Evolutionary conservation across 2,113 vertebrate genomes (phyloP).

Genomic region (Zosterops pallidus): DNA sequence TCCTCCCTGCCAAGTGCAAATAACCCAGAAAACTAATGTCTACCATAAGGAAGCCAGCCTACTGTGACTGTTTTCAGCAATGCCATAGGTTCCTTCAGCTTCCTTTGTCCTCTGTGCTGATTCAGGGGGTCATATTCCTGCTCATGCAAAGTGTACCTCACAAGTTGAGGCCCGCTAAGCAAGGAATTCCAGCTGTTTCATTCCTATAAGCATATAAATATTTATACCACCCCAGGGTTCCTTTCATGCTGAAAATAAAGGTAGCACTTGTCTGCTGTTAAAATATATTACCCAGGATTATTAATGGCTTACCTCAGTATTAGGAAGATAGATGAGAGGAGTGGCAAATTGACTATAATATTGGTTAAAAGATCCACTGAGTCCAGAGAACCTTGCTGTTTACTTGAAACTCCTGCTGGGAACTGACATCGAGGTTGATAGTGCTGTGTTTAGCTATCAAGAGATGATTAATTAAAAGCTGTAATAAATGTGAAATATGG

Average conservation of each 20-base stretch:
- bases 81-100: neutral
- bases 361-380: neutral
- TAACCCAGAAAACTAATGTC: neutral
- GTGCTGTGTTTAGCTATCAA: conserved; percentile 2
- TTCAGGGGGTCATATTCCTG: neutral
- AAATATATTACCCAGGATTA: neutral
- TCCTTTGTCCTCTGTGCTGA: neutral
- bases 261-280: conserved; percentile 43
- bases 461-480: conserved; percentile 23
- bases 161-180: neutral
- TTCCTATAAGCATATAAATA: conserved; percentile 47
- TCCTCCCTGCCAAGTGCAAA: neutral
- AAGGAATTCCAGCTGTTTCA: conserved; percentile 25
- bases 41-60: neutral
- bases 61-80: neutral
- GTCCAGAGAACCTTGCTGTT: neutral
- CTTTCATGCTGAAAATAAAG: conserved; percentile 46
- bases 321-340: conserved; percentile 13
- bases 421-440: neutral
- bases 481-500: neutral
- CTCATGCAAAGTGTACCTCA: neutral
- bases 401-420: neutral
- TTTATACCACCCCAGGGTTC: conserved; percentile 41
- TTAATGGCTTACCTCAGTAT: conserved; percentile 18
- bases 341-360: conserved; percentile 6